A percentile compares a stretch with the other conserved stretches of the same genome.
phyloP scores from a whole-genome alignment of 2,113 vertebrate genomes.

The Chloroceryle aenea region DNA sequence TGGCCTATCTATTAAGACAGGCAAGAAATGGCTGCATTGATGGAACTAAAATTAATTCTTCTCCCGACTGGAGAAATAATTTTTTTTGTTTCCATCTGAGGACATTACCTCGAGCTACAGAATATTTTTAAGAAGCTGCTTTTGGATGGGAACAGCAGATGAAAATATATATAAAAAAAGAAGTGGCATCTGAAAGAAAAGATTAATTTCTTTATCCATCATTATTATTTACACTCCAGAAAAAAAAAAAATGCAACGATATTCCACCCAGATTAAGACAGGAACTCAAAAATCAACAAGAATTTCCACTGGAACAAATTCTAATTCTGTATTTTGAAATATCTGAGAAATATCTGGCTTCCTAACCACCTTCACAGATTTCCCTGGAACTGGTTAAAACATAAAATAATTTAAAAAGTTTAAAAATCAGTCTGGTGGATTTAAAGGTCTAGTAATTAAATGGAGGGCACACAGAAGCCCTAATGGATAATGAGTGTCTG shows the following conservation, averaged over 20 bases:
- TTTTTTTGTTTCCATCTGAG: not conserved
- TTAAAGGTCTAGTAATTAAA: not conserved
- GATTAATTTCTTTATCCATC: not conserved
- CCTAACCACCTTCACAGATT: not conserved
- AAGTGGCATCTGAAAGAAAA: not conserved
- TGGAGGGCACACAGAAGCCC: not conserved
- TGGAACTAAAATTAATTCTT: not conserved
- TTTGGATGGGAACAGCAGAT: not conserved
- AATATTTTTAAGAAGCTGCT: not conserved
- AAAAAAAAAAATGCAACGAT: not conserved
- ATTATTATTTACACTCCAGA: not conserved
- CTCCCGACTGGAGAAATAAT: not conserved
- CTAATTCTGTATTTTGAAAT: not conserved
- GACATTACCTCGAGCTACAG: not conserved
- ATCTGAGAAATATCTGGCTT: not conserved
- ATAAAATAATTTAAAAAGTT: not conserved
- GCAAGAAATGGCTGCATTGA: not conserved
- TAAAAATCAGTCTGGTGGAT: not conserved
- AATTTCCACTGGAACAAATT: not conserved
- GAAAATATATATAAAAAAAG: not conserved
- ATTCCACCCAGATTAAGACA: not conserved
- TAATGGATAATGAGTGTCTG: not conserved
- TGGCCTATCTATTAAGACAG: not conserved
- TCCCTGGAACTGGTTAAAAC: not conserved
- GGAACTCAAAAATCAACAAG: not conserved